These are phyloP conservation scores for Helicoverpa armigera DNA, from an alignment of 1,140 invertebrate species.

Conservation along the genomic window DNA sequence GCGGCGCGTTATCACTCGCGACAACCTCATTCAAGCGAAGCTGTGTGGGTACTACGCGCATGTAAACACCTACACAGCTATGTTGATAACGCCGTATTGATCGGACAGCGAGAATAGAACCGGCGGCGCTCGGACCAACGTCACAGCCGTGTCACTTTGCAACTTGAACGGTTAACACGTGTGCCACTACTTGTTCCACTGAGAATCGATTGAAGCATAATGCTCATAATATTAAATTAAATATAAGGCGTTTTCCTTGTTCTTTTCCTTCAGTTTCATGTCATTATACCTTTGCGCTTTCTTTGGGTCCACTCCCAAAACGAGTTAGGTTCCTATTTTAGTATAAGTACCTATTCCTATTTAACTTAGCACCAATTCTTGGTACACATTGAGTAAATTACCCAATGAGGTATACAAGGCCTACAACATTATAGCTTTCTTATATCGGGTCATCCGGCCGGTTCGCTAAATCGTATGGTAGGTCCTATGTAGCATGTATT, in stretches of 20 bases:
- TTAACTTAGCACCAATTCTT: too few relatives aligned
- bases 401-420: too few relatives aligned
- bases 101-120: slow-evolving; percentile 68
- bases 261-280: neutral
- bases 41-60: slow-evolving; percentile 80
- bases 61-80: slow-evolving; percentile 81
- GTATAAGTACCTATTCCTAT: too few relatives aligned
- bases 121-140: slow-evolving; percentile 62
- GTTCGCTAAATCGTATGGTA: too few relatives aligned
- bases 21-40: slow-evolving; percentile 68
- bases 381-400: too few relatives aligned
- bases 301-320: too few relatives aligned
- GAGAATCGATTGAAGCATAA: slow-evolving; percentile 17
- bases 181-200: slow-evolving; percentile 8
- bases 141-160: slow-evolving; percentile 68
- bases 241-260: neutral
- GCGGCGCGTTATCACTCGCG: slow-evolving; percentile 70
- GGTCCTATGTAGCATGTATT: too few relatives aligned
- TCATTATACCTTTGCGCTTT: neutral
- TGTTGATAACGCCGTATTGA: slow-evolving; percentile 84
- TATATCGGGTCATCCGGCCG: too few relatives aligned
- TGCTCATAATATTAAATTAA: neutral
- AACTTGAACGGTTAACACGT: slow-evolving; percentile 44
- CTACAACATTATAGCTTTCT: too few relatives aligned
- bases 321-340: too few relatives aligned